Evolutionary conservation across 1,140 invertebrate species (phyloP), one percentile per base, ranked within the genome.

Genomic region (Drosophila orena): DNA sequence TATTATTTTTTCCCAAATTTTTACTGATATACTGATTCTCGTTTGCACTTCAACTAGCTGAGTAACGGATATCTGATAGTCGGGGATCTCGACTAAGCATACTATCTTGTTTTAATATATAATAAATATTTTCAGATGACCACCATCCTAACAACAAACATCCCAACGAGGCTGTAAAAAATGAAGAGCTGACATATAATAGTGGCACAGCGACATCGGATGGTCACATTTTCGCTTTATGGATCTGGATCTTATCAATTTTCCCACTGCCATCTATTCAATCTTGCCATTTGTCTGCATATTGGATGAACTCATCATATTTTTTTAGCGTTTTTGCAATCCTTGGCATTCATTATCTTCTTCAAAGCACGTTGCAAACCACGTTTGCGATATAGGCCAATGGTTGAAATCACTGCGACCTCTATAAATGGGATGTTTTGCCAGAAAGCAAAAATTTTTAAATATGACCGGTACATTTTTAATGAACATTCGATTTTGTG

Each of bases 111-210:
- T n/a, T 0, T n/a, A 17, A 15, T 42, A 42, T 14, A 6, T 12
- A 37, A 35, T 15, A 12, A 17, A 17, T 50, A 44, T n/a, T 44
- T 44, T 17, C 71, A 91, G 88, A 88, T 79, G 95, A 96, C 93
- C 62, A 77, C 22, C 79, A 83, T 35, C 56, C 96, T 85, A 96
- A 96, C 92, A 96, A 97, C 86, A 97, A 97, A 91, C 94, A 96
- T 93, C 96, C 96, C 53, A 98, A 98, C 92, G 97, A 98, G 93
- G 97, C 97, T 77, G 96, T 97, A 75, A 98, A 98, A 93, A 98
- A 97, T 92, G 97, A 98, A 93, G 97, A 98, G 93, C 93, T 98
- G 74, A 97, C 96, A 24, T 97, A 96, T 49, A 92, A 92, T 35
- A 91, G 90, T 34, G 90, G 79, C 35, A 65, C 81, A 10, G 55